Evolutionary conservation across 2,888 invertebrate genomes (phyloP), one percentile per base, ranked within the genome.

Genomic region (Callimorpha dominula): DNA sequence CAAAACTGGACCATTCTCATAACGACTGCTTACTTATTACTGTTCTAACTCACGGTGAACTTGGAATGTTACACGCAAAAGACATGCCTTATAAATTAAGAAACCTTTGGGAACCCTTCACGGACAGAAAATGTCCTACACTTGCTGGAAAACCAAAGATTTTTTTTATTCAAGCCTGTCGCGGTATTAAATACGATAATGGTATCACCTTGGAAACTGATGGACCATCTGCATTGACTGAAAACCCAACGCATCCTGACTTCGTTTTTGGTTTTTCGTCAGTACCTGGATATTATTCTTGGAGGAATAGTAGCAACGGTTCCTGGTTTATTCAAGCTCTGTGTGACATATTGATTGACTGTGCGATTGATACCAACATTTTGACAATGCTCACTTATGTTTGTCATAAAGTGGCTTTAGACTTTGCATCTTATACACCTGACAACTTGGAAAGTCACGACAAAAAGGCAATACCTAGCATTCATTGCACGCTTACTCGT

Each of bases 271-370:
- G 98, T 9, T 99, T 98, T 91, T 99, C 99, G n/a, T 99, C 99
- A n/a, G 98, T 99, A 75, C 98, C 99, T 88, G 99, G 99, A 69
- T 98, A 97, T 90, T 99, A 97, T 93, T 98, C 99, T 0, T 99
- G 99, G 99, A 97, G 99, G 72, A 99, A 99, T 89, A 98, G 98
- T n/a, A 97, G 97, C 31, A 97, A 98, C 77, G 99, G 99, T 3
- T 99, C 99, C 0, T 99, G 99, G 99, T 99, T 99, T 88, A 97
- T 99, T 94, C 99, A 99, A 92, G 97, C 99, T 0, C 95, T 99
- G 42, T 98, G 98, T 88, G 96, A 97, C 65, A 98, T 98, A 85
- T 91, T 99, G 68, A 96, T 97, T 73, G 96, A 96, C 77, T 96
- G 97, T 88, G 98, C 97, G 8, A 96, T 96, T 81, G 96, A 97